Percentiles rank a stretch among this genome's conserved stretches.
Conservation (phyloP, 2,113 vertebrate species). For the Mellivora capensis region DNA sequence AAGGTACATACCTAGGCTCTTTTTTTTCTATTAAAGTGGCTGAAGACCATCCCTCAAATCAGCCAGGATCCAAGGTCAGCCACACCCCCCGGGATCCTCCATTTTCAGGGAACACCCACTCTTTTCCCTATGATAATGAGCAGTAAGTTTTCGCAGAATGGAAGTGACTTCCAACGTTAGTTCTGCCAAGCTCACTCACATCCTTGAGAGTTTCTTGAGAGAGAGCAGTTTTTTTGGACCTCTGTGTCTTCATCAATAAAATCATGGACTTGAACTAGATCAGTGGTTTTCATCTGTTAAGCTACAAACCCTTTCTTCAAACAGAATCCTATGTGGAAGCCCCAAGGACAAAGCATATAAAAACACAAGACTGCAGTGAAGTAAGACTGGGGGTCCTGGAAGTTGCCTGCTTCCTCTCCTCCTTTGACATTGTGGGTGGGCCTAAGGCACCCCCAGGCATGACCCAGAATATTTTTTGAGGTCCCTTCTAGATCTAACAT, state of each 20-base stretch:
- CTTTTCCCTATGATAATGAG: background rate
- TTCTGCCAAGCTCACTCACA: background rate
- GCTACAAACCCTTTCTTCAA: background rate
- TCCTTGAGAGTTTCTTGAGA: background rate
- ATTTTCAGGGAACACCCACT: background rate
- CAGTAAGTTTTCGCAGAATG: background rate
- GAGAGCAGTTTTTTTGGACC: background rate
- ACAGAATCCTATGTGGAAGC: background rate
- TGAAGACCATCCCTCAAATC: background rate
- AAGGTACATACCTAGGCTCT: background rate
- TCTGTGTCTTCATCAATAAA: background rate
- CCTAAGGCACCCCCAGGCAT: background rate
- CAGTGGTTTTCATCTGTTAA: background rate
- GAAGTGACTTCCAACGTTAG: background rate
- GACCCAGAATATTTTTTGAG: background rate
- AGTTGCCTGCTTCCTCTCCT: background rate
- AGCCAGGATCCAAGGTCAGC: background rate
- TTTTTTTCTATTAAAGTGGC: background rate
- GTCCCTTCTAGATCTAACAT: background rate
- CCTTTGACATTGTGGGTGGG: rapidly evolving
- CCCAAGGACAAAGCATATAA: background rate
- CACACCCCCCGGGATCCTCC: background rate
- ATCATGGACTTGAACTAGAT: background rate
- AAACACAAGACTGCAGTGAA: background rate
- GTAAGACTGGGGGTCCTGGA: background rate